A percentile compares a stretch with the other conserved stretches of the same genome.
Evolutionary conservation across 1,140 invertebrate genomes (phyloP).

Genomic region (Apolygus lucorum): DNA sequence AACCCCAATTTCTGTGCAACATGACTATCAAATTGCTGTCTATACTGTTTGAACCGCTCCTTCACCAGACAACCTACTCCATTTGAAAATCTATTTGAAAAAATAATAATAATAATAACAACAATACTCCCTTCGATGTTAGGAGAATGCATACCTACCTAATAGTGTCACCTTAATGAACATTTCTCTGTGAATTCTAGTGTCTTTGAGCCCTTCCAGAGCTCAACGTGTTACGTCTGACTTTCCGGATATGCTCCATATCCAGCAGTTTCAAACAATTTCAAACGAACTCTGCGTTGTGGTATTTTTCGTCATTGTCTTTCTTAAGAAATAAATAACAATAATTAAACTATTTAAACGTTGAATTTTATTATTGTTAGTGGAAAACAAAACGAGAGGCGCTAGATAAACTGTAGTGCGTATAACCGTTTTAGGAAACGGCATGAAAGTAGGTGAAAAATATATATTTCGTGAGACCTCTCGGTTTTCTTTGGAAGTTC

Average conservation of each 20-base stretch:
- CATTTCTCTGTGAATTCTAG: not conserved
- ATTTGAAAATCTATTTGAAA: too few relatives aligned
- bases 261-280: not conserved
- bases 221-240: not conserved
- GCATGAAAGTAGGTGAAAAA: not conserved
- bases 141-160: not conserved
- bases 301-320: slow-evolving; percentile 4
- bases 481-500: not conserved
- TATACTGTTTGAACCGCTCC: too few relatives aligned
- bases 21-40: too few relatives aligned
- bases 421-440: too few relatives aligned
- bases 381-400: not conserved
- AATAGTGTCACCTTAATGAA: not conserved
- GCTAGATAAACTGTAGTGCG: too few relatives aligned
- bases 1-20: too few relatives aligned
- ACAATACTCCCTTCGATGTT: not conserved
- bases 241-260: not conserved
- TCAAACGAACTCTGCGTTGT: not conserved
- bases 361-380: not conserved
- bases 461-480: not conserved
- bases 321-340: slow-evolving; percentile 11
- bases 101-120: too few relatives aligned
- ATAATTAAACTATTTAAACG: not conserved
- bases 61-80: too few relatives aligned
- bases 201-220: not conserved